These are phyloP conservation scores for Protophormia terraenovae DNA, from an alignment of 2,888 invertebrate species.

Conservation along the genomic window DNA sequence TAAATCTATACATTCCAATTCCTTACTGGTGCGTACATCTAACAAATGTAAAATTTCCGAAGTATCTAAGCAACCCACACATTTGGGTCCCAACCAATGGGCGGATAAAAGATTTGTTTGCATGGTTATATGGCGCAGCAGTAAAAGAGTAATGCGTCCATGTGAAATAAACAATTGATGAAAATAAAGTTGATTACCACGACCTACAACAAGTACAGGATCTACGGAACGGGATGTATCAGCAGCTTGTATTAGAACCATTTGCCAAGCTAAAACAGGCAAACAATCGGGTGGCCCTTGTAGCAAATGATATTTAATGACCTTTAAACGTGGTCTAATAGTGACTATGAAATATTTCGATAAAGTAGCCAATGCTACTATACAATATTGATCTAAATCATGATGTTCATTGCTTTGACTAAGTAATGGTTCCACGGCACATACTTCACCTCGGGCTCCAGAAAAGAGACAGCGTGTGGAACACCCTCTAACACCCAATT, in stretches of 20 bases:
- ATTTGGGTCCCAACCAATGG: constrained; percentile 91
- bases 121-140: constrained; percentile 87
- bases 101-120: constrained; percentile 88
- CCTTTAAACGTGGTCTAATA: constrained; percentile 88
- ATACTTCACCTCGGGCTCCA: constrained; percentile 97
- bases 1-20: constrained; percentile 91
- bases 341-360: constrained; percentile 91
- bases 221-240: constrained; percentile 86
- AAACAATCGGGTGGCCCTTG: constrained; percentile 89
- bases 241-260: constrained; percentile 90
- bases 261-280: constrained; percentile 96
- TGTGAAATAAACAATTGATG: constrained; percentile 84
- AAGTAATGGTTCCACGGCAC: constrained; percentile 86
- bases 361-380: constrained; percentile 96
- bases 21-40: constrained; percentile 94
- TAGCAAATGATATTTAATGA: constrained; percentile 89
- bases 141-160: constrained; percentile 84
- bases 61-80: constrained; percentile 92
- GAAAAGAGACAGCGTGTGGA: constrained; percentile 97
- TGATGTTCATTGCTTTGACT: constrained; percentile 82
- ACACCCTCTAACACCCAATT: constrained; percentile 93
- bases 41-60: constrained; percentile 92
- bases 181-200: constrained; percentile 92
- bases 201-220: constrained; percentile 94
- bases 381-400: constrained; percentile 87